These are phyloP conservation scores for Schizopygopsis pylzovi DNA, from an alignment of 2,797 vertebrate species.

Conservation along the genomic window DNA sequence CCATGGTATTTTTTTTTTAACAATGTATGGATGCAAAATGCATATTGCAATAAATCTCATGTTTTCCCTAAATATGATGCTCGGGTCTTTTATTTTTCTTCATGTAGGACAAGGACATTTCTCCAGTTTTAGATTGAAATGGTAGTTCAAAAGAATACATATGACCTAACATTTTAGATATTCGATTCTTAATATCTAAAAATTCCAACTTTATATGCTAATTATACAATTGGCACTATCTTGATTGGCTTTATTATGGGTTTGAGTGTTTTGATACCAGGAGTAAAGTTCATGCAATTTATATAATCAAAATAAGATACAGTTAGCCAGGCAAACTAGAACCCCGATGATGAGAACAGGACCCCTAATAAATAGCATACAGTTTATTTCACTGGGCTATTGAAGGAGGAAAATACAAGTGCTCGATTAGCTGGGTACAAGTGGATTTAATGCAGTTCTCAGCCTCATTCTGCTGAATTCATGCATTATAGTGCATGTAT, in stretches of 20 bases:
- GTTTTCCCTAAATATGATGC: conserved; percentile 75
- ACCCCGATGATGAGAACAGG: neutral
- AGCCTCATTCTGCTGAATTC: neutral
- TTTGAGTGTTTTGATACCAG: neutral
- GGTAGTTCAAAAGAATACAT: neutral
- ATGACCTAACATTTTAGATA: neutral
- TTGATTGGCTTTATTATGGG: neutral
- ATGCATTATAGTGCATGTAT: neutral
- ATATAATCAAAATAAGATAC: neutral
- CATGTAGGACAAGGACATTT: neutral
- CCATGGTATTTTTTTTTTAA: conserved; percentile 72
- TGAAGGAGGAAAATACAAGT: neutral
- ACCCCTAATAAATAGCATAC: neutral
- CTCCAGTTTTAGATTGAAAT: neutral
- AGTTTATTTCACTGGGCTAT: neutral
- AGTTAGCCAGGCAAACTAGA: neutral
- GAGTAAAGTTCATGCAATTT: neutral
- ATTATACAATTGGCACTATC: neutral
- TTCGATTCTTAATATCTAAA: too few relatives aligned
- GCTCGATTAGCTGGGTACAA: neutral
- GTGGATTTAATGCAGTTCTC: neutral
- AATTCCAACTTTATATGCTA: too few relatives aligned
- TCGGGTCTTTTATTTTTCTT: conserved; percentile 54
- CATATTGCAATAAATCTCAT: conserved; percentile 87
- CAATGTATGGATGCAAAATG: conserved; percentile 81